These are phyloP conservation scores for Drosophila willistoni DNA, from an alignment of 1,140 invertebrate genomes.

Conservation along the genomic window DNA sequence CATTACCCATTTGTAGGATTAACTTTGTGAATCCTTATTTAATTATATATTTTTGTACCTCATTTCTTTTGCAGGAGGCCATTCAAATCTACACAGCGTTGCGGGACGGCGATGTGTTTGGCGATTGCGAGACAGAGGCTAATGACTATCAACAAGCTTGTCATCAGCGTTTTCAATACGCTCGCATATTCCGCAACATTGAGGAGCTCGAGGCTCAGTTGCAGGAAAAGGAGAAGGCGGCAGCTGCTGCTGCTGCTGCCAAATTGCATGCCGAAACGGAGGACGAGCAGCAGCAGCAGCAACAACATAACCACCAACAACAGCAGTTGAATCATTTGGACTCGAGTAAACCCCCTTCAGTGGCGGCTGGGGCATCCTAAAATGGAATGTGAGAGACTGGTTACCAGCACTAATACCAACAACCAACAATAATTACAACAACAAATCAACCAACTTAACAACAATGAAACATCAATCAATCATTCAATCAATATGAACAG, in stretches of 20 bases:
- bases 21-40: not conserved
- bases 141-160: conserved; percentile 89
- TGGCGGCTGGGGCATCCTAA: conserved; percentile 62
- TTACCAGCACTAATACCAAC: conserved; percentile 26
- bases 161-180: conserved; percentile 89
- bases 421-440: conserved; percentile 34
- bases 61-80: conserved; percentile 86
- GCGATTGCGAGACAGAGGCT: conserved; percentile 87
- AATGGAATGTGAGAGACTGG: conserved; percentile 50
- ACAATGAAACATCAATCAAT: conserved; percentile 41
- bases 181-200: conserved; percentile 86
- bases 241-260: conserved; percentile 39
- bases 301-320: not conserved
- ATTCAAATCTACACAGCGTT: conserved; percentile 90
- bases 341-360: conserved; percentile 49
- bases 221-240: conserved; percentile 71
- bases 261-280: conserved; percentile 59
- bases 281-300: conserved; percentile 61
- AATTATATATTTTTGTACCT: conserved; percentile 24
- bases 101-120: conserved; percentile 86
- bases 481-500: conserved; percentile 49
- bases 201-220: conserved; percentile 70
- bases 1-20: too few species aligned
- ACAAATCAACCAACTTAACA: conserved; percentile 43
- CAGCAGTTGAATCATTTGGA: conserved; percentile 72